Evolutionary conservation across 2,888 invertebrate genomes (phyloP), one percentile per base, ranked within the genome.

Genomic region (Cryptops parisi): DNA sequence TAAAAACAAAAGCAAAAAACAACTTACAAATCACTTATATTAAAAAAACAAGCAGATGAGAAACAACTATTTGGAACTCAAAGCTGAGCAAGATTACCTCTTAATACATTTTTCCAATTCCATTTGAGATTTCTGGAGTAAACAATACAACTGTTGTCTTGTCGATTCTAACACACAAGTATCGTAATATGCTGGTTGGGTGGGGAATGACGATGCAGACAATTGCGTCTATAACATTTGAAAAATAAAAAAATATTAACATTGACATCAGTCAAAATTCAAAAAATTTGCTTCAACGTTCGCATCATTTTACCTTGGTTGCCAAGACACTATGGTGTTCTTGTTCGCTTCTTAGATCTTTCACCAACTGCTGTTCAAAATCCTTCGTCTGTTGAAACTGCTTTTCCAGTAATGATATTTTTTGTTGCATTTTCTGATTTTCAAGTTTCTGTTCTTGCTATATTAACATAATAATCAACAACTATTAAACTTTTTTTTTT

Each of bases 381-480:
- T 45, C 27, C 38, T 54, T 55, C 24, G 41, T 26, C 6, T 50
- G 41, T 25, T 56, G 52, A 19, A 54, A 22, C 41, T 56, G 54
- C 23, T 46, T 51, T 24, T 56, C 54, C 5, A 47, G 26, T 25
- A 25, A 24, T 3, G 26, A 17, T 9, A 51, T 27, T 48, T 27
- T 47, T 38, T 56, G 56, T 22, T 46, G 40, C n/a, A 47, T 21
- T 38, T 45, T 50, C 22, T 54, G 54, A 25, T 52, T 24, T 23
- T 54, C 47, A 25, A 56, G 43, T 47, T 56, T 40, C 22, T 47
- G n/a, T 3, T 56, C 56, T 27, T 33, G 26, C 54, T 55, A 26
- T 5, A 55, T 46, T 33, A 26, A n/a, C n/a, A n/a, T n/a, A n/a
- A n/a, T n/a, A n/a, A n/a, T n/a, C n/a, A n/a, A n/a, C n/a, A n/a